Conservation (phyloP, 1,140 invertebrate genomes). For the Diorhabda sublineata region DNA sequence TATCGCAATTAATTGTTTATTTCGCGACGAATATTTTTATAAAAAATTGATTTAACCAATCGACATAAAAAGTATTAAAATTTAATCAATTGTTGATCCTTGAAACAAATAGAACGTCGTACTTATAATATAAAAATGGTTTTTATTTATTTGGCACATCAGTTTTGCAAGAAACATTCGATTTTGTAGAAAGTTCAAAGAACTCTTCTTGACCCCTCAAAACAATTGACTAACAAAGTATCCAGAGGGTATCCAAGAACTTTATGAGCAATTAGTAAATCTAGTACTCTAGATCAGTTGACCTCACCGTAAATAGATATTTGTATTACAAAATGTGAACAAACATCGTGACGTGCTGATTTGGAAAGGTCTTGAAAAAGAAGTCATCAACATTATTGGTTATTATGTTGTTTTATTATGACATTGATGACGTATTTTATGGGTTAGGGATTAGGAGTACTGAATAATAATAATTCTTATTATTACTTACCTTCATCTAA, state of each 20-base stretch:
- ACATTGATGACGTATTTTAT: conserved; percentile 14
- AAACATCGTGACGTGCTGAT: conserved; percentile 23
- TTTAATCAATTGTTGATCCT: too few relatives aligned
- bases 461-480: conserved; percentile 1
- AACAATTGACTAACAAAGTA: conserved; percentile 16
- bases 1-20: too few relatives aligned
- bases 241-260: conserved; percentile 5
- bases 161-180: conserved; percentile 1
- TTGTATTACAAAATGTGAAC: conserved; percentile 24
- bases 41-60: too few relatives aligned
- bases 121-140: too few relatives aligned
- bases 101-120: too few relatives aligned
- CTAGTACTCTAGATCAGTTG: background rate
- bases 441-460: conserved; percentile 3
- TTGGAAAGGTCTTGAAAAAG: conserved; percentile 5
- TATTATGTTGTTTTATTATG: background rate
- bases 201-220: conserved; percentile 30
- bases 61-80: too few relatives aligned
- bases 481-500: conserved; percentile 40
- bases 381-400: conserved; percentile 3
- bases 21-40: too few relatives aligned
- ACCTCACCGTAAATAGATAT: background rate
- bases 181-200: conserved; percentile 28
- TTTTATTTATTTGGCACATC: background rate
- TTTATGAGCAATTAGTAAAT: background rate